Conservation (phyloP, 2,113 vertebrate species). For the Vulpes lagopus region DNA sequence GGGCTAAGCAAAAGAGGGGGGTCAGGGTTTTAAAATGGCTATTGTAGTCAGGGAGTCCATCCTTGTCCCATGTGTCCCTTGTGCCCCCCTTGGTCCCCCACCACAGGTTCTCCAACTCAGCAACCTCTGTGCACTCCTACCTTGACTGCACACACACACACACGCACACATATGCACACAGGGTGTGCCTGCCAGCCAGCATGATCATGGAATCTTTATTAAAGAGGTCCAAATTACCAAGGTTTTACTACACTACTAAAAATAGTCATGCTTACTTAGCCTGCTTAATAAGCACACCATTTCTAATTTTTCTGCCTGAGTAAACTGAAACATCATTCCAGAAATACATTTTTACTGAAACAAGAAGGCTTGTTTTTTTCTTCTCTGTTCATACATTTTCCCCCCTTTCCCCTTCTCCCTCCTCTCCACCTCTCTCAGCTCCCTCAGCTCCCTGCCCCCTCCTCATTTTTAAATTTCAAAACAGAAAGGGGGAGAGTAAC, state of each 20-base stretch:
- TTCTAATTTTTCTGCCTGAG: conserved; percentile 81
- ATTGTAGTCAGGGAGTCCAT: not conserved
- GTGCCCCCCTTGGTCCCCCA: not conserved
- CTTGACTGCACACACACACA: not conserved
- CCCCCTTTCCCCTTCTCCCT: not conserved
- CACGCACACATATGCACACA: not conserved
- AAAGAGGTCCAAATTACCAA: conserved; percentile 77
- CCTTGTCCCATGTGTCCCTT: not conserved
- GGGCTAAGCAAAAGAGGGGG: not conserved
- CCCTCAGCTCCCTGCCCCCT: not conserved
- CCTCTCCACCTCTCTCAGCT: not conserved
- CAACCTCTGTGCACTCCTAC: not conserved
- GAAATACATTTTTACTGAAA: conserved; percentile 74
- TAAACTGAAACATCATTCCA: conserved; percentile 78
- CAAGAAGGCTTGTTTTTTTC: conserved; percentile 25
- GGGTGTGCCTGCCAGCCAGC: conserved; percentile 36
- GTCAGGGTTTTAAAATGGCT: not conserved
- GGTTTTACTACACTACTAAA: conserved; percentile 78
- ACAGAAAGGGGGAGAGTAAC: conserved; percentile 63
- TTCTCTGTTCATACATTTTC: not conserved
- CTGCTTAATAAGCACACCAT: conserved; percentile 78
- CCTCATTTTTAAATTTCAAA: conserved; percentile 60
- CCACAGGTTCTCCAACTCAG: not conserved
- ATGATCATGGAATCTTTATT: conserved; percentile 76
- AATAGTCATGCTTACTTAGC: conserved; percentile 78